Percentiles rank a stretch among this genome's conserved stretches.
Evolutionary conservation across 2,888 invertebrate species (phyloP).

Genomic region (Tenthredo distinguenda): DNA sequence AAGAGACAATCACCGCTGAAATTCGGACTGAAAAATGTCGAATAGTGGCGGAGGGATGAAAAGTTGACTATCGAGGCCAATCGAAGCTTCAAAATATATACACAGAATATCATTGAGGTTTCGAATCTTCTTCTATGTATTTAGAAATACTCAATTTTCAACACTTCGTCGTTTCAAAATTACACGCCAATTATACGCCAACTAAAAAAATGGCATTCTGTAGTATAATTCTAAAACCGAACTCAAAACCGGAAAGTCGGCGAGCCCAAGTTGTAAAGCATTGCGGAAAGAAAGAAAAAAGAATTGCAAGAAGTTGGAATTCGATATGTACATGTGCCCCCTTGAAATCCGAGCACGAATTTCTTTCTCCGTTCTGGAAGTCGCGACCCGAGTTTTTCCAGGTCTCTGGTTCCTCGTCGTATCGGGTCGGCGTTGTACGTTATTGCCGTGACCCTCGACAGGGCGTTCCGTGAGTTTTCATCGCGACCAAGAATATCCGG

Average conservation of each 20-base stretch:
- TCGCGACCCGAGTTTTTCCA: slow-evolving; percentile 26
- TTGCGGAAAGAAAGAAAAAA: no score
- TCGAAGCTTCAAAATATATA: no score
- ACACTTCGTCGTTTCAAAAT: neutral
- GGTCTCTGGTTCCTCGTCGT: slow-evolving; percentile 31
- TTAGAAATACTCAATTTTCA: no score
- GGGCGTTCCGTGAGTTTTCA: slow-evolving; percentile 43
- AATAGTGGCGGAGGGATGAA: neutral
- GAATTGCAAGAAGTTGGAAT: neutral
- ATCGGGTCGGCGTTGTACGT: slow-evolving; percentile 10
- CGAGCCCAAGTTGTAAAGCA: neutral
- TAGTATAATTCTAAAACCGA: neutral
- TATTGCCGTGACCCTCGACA: slow-evolving; percentile 40
- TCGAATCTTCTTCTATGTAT: no score
- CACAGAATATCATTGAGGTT: no score
- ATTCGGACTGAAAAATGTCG: neutral
- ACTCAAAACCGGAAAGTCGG: neutral
- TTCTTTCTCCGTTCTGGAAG: neutral
- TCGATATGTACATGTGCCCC: neutral
- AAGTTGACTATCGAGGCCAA: no score
- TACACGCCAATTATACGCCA: neutral
- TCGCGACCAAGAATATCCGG: slow-evolving; percentile 34
- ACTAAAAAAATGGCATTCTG: neutral
- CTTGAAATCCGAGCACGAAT: neutral
- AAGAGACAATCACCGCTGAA: neutral